Percentiles rank a stretch among this genome's conserved stretches.
phyloP scores from a whole-genome alignment of 2,113 vertebrate genomes.

The Condylura cristata region DNA sequence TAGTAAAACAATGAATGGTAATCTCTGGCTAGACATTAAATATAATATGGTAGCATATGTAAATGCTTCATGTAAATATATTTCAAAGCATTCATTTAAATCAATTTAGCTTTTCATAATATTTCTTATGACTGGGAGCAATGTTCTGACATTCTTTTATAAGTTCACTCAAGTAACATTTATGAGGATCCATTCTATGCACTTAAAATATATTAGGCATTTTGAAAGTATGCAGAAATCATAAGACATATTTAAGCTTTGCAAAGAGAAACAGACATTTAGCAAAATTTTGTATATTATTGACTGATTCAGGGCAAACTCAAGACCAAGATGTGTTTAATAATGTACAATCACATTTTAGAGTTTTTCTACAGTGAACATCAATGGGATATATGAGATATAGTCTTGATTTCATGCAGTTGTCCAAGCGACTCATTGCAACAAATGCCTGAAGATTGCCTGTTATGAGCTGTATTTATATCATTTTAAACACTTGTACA shows the following conservation, averaged over 20 bases:
- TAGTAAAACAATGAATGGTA: not conserved
- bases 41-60: not conserved
- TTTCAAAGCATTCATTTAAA: slow-evolving; percentile 44
- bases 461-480: not conserved
- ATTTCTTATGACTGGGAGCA: not conserved
- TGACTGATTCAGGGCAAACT: not conserved
- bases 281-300: not conserved
- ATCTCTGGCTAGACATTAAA: not conserved
- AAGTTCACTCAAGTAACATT: not conserved
- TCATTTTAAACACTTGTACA: not conserved
- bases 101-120: not conserved
- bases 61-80: not conserved
- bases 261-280: not conserved
- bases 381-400: not conserved
- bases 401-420: not conserved
- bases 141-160: not conserved
- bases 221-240: not conserved
- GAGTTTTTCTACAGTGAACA: not conserved
- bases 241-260: not conserved
- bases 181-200: not conserved
- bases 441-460: not conserved
- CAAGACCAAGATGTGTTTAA: not conserved
- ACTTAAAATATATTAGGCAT: not conserved
- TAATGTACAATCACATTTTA: not conserved
- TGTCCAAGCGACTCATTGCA: not conserved